Evolutionary conservation across 2,113 vertebrate species (phyloP).

Genomic region (Hyaena hyaena): DNA sequence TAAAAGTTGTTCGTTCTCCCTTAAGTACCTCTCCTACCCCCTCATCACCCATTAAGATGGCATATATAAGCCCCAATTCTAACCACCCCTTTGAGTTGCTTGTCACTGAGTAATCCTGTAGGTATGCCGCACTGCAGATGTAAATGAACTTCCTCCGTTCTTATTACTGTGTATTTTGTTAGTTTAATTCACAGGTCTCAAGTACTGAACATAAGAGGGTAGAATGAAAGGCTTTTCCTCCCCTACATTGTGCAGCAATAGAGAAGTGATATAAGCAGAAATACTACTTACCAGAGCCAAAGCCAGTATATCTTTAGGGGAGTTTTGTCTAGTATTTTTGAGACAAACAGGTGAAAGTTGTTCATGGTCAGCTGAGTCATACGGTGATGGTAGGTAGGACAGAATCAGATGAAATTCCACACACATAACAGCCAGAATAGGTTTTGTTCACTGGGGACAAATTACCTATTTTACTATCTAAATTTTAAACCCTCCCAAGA

Average conservation of each 20-base stretch:
- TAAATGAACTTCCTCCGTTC: neutral
- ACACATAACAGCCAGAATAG: neutral
- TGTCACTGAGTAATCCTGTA: neutral
- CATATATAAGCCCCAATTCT: neutral
- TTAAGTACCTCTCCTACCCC: neutral
- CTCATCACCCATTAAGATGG: neutral
- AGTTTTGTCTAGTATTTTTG: neutral
- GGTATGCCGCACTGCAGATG: neutral
- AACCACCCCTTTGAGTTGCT: neutral
- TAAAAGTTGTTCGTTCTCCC: neutral
- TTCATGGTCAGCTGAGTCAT: neutral
- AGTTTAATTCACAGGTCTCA: conserved; percentile 9
- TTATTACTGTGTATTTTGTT: neutral
- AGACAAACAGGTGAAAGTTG: neutral
- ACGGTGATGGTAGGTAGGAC: neutral
- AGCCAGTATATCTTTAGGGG: neutral
- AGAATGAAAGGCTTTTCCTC: neutral
- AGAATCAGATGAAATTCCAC: neutral
- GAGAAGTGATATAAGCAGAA: neutral
- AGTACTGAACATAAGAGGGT: neutral
- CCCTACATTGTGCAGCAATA: neutral
- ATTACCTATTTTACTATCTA: neutral
- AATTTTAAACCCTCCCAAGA: neutral
- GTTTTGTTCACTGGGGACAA: neutral
- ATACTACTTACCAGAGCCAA: neutral